phyloP scores from a whole-genome alignment of 2,888 invertebrate species.

The Calephelis perditalis region DNA sequence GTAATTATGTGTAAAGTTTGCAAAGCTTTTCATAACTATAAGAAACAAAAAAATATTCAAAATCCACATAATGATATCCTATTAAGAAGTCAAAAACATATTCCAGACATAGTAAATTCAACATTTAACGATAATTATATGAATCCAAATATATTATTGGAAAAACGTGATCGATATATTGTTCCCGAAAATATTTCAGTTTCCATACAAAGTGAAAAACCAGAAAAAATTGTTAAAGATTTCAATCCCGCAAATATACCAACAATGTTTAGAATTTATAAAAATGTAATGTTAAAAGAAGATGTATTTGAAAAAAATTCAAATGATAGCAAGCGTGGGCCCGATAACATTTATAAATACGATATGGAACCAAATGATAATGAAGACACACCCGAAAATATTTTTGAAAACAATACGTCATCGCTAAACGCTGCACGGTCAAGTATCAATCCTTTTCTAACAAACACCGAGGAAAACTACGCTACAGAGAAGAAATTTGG shows the following conservation, averaged over 20 bases:
- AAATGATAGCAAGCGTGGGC: too few relatives aligned
- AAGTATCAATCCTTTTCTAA: constrained; percentile 52
- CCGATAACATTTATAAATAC: too few relatives aligned
- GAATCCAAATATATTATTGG: constrained; percentile 41
- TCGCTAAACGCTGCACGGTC: constrained; percentile 40
- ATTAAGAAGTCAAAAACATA: constrained; percentile 43
- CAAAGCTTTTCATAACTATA: constrained; percentile 41
- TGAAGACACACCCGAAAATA: constrained; percentile 38
- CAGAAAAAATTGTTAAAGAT: constrained; percentile 23
- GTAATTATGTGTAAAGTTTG: constrained; percentile 53
- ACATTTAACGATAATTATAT: constrained; percentile 50
- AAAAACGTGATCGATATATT: constrained; percentile 52
- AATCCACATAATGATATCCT: constrained; percentile 18
- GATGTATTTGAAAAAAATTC: too few relatives aligned
- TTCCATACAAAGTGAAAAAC: constrained; percentile 54
- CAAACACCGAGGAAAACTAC: constrained; percentile 45
- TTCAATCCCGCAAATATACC: not conserved
- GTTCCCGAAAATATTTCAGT: constrained; percentile 62
- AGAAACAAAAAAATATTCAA: constrained; percentile 34
- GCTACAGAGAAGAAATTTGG: constrained; percentile 48
- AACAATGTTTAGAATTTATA: constrained; percentile 2
- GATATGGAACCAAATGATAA: constrained; percentile 32
- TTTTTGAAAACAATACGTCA: constrained; percentile 40
- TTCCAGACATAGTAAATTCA: constrained; percentile 71
- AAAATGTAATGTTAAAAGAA: not conserved